Evolutionary conservation across 2,888 invertebrate species (phyloP), one percentile per base, ranked within the genome.

Genomic region (Idaea straminata): DNA sequence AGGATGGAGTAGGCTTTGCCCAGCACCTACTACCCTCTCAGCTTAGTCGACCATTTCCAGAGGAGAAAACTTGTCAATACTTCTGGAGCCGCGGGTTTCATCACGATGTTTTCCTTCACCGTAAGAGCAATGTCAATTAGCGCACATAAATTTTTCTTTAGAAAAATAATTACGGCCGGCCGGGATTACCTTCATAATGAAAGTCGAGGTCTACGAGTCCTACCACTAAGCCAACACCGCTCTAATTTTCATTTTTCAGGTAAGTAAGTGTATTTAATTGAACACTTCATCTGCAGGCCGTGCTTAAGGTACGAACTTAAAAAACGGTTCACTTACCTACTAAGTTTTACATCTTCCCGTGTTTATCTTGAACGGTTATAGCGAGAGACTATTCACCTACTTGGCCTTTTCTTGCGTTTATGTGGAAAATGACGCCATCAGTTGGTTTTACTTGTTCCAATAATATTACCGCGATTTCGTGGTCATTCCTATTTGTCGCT

Each of bases 351-450:
- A 47, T 36, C 60, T 64, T 62, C 61, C 3, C 58, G 7, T 63
- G 57, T 70, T 68, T 71, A 72, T 69, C 68, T 72, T 72, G 69
- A 69, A 66, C 73, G 70, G 71, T 68, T 68, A 67, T 71, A 72
- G 68, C 64, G 70, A 68, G 64, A 64, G 68, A 63, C 71, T 72
- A 76, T 77, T 77, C 75, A 75, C 76, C 75, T 77, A 75, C 75
- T 77, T 79, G 2, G 47, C 47, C 36, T 47, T 47, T 47, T 47
- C 47, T 47, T 47, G 47, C 47, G 47, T 47, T 47, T 10, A 13
- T 66, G 64, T 73, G 62, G 38, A 71, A 74, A 72, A 77, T 74
- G 75, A 68, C 47, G 47, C 47, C 13, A 47, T 47, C 47, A 13
- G 47, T 47, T 47, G 47, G 47, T 74, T 77, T 74, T 76, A 75